Conservation (phyloP, 2,888 invertebrate genomes). For the Tinea pellionella region DNA sequence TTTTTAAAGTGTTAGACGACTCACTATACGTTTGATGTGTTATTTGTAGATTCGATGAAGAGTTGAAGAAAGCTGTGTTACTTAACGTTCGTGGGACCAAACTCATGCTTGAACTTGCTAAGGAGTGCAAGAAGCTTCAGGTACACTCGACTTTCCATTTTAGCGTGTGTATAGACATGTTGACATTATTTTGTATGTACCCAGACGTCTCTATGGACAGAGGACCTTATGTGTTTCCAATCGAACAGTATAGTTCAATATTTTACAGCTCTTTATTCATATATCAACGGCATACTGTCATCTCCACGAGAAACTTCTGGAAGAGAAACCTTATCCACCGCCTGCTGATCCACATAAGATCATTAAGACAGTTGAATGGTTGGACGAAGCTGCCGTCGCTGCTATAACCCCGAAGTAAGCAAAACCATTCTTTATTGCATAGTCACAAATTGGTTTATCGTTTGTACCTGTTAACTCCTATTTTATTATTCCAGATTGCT, state of each 20-base stretch:
- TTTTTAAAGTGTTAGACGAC: background rate
- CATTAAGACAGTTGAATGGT: slow-evolving; percentile 82
- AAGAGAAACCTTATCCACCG: slow-evolving; percentile 89
- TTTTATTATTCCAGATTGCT: slow-evolving; percentile 61
- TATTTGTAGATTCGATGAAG: slow-evolving; percentile 83
- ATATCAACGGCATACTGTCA: slow-evolving; percentile 94
- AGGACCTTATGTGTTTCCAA: too few relatives aligned
- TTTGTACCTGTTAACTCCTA: slow-evolving; percentile 65
- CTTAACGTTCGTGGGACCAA: slow-evolving; percentile 94
- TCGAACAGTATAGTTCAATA: too few relatives aligned
- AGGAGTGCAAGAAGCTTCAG: slow-evolving; percentile 78
- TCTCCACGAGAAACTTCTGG: slow-evolving; percentile 81
- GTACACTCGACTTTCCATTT: slow-evolving; percentile 37
- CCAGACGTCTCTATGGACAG: too few relatives aligned
- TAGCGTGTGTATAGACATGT: slow-evolving; percentile 21
- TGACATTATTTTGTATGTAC: too few relatives aligned
- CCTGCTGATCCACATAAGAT: slow-evolving; percentile 81
- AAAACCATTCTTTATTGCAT: background rate
- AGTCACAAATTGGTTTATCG: slow-evolving; percentile 73
- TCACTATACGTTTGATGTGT: background rate
- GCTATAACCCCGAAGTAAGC: slow-evolving; percentile 48
- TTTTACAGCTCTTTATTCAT: slow-evolving; percentile 75
- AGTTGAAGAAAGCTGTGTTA: slow-evolving; percentile 87
- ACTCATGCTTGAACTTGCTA: slow-evolving; percentile 85
- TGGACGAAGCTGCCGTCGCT: slow-evolving; percentile 74